Percentiles rank a stretch among this genome's conserved stretches.
Evolutionary conservation across 1,140 invertebrate species (phyloP).

Genomic region (Halyomorpha halys): DNA sequence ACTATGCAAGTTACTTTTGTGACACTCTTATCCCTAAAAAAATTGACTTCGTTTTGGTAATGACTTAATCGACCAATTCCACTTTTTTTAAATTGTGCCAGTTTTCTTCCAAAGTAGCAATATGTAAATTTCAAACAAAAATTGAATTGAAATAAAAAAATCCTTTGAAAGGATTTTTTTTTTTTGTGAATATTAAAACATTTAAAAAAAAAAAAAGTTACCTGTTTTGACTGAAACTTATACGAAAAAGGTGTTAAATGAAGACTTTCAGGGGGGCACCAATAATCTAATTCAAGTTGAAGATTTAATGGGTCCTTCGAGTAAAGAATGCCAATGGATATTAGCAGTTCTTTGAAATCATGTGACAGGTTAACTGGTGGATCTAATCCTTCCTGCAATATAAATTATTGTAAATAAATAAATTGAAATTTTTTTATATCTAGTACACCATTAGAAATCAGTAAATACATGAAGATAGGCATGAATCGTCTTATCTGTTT

Average conservation of each 20-base stretch:
- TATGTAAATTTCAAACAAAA: too few species aligned
- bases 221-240: conserved; percentile 32
- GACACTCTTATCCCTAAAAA: too few species aligned
- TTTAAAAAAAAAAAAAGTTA: too few species aligned
- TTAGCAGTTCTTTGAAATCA: conserved; percentile 74
- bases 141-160: too few species aligned
- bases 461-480: conserved; percentile 51
- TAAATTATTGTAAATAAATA: not conserved
- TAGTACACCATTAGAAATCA: not conserved
- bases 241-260: conserved; percentile 31
- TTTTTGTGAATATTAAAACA: too few species aligned
- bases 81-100: too few species aligned
- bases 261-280: conserved; percentile 53
- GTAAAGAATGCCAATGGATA: conserved; percentile 69
- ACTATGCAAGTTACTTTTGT: too few species aligned
- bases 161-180: too few species aligned
- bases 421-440: not conserved
- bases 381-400: conserved; percentile 59
- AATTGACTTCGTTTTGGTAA: too few species aligned
- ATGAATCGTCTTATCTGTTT: conserved; percentile 70
- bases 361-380: conserved; percentile 60
- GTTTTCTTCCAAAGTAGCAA: too few species aligned
- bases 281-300: conserved; percentile 67
- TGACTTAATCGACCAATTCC: too few species aligned
- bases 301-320: conserved; percentile 58